These are phyloP conservation scores for Umimayanthus chanpuru DNA, from an alignment of 92 coral and sea anemone genomes.

Conservation along the genomic window DNA sequence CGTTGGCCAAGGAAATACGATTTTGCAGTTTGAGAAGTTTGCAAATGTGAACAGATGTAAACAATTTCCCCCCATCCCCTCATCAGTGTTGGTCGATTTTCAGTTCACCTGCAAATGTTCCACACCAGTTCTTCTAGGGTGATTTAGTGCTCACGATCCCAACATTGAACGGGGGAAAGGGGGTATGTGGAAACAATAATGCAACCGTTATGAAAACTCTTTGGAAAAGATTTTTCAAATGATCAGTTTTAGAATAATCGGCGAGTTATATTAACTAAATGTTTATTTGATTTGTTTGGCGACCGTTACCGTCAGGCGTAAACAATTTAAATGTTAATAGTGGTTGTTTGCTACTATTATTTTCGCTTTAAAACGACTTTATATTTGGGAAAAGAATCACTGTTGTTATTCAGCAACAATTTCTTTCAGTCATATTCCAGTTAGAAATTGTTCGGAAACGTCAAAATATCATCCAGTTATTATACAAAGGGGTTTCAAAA, in stretches of 20 bases:
- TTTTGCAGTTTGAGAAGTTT: neutral
- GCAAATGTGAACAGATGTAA: neutral
- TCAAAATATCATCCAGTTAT: too few relatives aligned
- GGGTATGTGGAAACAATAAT: neutral
- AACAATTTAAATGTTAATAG: neutral
- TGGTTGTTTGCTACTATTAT: neutral
- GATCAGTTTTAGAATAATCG: too few relatives aligned
- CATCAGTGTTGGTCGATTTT: neutral
- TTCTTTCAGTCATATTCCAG: neutral
- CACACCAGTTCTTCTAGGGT: neutral
- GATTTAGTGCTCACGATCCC: too few relatives aligned
- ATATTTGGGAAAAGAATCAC: neutral
- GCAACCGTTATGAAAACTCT: slow-evolving; percentile 9
- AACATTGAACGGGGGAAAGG: neutral
- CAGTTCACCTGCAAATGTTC: neutral
- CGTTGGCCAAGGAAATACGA: neutral
- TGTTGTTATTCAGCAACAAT: too few relatives aligned
- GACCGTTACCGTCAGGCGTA: neutral
- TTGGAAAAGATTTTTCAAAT: too few relatives aligned
- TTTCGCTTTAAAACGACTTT: neutral
- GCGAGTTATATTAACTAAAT: too few relatives aligned
- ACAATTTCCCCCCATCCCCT: neutral
- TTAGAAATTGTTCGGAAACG: too few relatives aligned
- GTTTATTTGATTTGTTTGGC: neutral
- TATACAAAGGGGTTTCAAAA: neutral